A percentile compares a stretch with the other conserved stretches of the same genome.
Evolutionary conservation across 2,888 invertebrate genomes (phyloP).

Genomic region (Belgica antarctica): DNA sequence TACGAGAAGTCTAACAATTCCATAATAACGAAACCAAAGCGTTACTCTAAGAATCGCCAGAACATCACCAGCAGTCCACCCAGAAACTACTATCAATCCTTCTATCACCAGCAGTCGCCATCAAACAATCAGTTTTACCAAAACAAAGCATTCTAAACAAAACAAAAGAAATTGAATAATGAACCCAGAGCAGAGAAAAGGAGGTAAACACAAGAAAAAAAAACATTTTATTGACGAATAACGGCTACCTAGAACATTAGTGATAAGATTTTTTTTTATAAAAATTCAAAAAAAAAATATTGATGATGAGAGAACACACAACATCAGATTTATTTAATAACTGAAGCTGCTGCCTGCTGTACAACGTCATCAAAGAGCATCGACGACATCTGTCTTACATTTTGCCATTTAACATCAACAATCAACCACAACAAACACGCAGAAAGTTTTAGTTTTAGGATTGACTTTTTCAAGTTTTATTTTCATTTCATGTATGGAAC

Average conservation of each 20-base stretch:
- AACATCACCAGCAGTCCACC: conserved; percentile 40
- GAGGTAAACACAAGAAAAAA: neutral
- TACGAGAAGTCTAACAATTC: conserved; percentile 34
- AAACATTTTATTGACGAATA: conserved; percentile 37
- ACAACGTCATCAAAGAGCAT: neutral
- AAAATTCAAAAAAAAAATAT: conserved; percentile 30
- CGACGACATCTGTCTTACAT: neutral
- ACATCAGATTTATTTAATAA: conserved; percentile 30
- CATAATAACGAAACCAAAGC: conserved; percentile 42
- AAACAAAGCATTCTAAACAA: conserved; percentile 43
- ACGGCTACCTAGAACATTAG: conserved; percentile 42
- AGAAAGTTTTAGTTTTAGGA: conserved; percentile 12
- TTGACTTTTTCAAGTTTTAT: neutral
- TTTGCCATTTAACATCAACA: conserved; percentile 12
- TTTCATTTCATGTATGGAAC: neutral
- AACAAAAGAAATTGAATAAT: conserved; percentile 23
- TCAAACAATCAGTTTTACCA: conserved; percentile 43
- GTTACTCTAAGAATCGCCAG: conserved; percentile 26
- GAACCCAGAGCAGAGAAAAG: conserved; percentile 10
- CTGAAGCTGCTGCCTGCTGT: conserved; percentile 37
- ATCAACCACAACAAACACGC: conserved; percentile 23
- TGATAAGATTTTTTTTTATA: conserved; percentile 42
- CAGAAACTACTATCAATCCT: conserved; percentile 24
- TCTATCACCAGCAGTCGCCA: conserved; percentile 35
- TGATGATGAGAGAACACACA: neutral